Evolutionary conservation across 2,888 invertebrate genomes (phyloP), one percentile per base, ranked within the genome.

Genomic region (Nymphalis polychloros): DNA sequence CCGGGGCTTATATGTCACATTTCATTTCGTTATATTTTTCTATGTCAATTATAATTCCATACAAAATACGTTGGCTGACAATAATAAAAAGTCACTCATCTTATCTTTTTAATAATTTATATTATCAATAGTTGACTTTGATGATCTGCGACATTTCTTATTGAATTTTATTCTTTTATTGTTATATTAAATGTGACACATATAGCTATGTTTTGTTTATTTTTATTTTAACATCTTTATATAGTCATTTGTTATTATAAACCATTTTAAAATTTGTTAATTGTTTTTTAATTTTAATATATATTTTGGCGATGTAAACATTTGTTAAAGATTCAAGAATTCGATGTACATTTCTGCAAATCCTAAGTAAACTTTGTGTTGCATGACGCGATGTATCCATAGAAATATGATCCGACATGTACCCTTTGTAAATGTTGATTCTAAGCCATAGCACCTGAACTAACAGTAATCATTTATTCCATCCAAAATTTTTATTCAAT

Each of bases 321-420:
- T 20, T 5, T 16, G 10, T 27, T 52, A 20, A 16, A 23, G 17
- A 55, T n/a, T 19, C n/a, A 31, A 55, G 55, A 31, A 55, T 57
- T 19, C 57, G 19, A 19, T 27, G 19, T 55, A 20, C 27, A 65
- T 64, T 70, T 72, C 64, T 68, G 74, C 71, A 60, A 67, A 78
- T 86, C 90, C 90, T 90, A 88, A 88, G 77, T 80, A 89, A 90
- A 90, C 87, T 72, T 55, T 67, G 71, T 72, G 74, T 89, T 89
- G 88, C 86, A 86, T 84, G 89, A 89, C 78, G 82, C 81, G 78
- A 82, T 83, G 84, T 86, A 84, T 83, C 84, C 84, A 76, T 81
- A 84, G 89, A 89, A 89, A 90, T 88, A 87, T 88, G 84, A 90
- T 79, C 70, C 77, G 78, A 79, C 77, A 80, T 79, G 81, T 79